Percentiles rank a stretch among this genome's conserved stretches.
Evolutionary conservation across 2,888 invertebrate genomes (phyloP).

Genomic region (Machimus rusticus): DNA sequence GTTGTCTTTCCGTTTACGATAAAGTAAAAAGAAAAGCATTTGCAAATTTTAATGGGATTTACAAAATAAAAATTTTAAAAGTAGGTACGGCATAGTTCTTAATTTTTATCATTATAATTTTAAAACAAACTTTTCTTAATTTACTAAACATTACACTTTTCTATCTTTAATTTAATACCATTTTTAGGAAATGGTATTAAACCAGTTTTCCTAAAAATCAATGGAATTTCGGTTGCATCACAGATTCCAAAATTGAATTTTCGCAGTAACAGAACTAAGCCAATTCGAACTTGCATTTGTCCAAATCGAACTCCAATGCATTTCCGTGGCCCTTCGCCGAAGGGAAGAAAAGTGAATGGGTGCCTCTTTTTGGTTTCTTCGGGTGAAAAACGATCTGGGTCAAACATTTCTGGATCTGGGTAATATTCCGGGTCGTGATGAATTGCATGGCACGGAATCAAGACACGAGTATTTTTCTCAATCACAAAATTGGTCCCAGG

Average conservation of each 20-base stretch:
- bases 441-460: slow-evolving; percentile 59
- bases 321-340: slow-evolving; percentile 58
- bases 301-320: slow-evolving; percentile 61
- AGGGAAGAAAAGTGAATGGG: slow-evolving; percentile 56
- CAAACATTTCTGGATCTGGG: slow-evolving; percentile 61
- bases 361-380: slow-evolving; percentile 53
- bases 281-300: slow-evolving; percentile 57
- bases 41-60: too few relatives aligned
- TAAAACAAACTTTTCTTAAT: too few relatives aligned
- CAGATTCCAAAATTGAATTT: slow-evolving; percentile 50
- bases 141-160: not conserved
- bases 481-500: slow-evolving; percentile 54
- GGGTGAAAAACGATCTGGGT: slow-evolving; percentile 62
- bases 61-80: too few relatives aligned
- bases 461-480: slow-evolving; percentile 56
- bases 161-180: slow-evolving; percentile 41
- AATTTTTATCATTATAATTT: too few relatives aligned
- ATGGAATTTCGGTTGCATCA: slow-evolving; percentile 12
- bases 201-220: not conserved
- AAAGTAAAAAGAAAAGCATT: too few relatives aligned
- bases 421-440: slow-evolving; percentile 63
- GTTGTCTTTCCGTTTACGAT: too few relatives aligned
- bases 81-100: too few relatives aligned
- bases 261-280: slow-evolving; percentile 53
- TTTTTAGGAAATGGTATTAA: not conserved